A percentile compares a stretch with the other conserved stretches of the same genome.
Conservation (phyloP, 2,888 invertebrate species). For the Camptogramma bilineatum region DNA sequence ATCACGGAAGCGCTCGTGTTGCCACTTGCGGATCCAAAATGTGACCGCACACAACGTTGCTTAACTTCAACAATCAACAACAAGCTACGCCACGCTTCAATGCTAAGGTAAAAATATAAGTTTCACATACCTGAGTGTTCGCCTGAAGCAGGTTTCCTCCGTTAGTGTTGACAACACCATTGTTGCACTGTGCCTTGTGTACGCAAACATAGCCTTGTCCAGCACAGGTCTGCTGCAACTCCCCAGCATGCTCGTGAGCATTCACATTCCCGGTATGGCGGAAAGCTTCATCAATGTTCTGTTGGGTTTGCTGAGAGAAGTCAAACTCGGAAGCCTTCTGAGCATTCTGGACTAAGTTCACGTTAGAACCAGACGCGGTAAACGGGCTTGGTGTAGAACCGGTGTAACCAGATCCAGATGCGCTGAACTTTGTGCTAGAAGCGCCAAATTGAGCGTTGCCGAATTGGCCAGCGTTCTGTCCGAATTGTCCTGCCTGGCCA, state of each 20-base stretch:
- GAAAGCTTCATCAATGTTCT: slow-evolving; percentile 71
- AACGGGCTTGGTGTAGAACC: slow-evolving; percentile 76
- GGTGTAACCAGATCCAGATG: slow-evolving; percentile 57
- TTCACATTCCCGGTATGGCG: slow-evolving; percentile 67
- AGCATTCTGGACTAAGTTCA: slow-evolving; percentile 69
- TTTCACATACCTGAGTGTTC: slow-evolving; percentile 83
- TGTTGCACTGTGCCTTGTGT: slow-evolving; percentile 84
- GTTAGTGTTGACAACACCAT: slow-evolving; percentile 85
- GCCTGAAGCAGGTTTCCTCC: slow-evolving; percentile 79
- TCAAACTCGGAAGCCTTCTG: slow-evolving; percentile 68
- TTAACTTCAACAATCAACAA: too few relatives aligned
- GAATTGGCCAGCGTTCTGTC: slow-evolving; percentile 10
- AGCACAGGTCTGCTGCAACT: slow-evolving; percentile 82
- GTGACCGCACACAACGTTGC: too few relatives aligned
- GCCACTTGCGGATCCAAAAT: too few relatives aligned
- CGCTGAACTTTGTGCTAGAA: slow-evolving; percentile 54
- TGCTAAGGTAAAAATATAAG: neutral
- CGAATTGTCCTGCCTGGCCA: slow-evolving; percentile 4
- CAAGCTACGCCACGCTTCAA: too few relatives aligned
- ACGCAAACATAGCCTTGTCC: slow-evolving; percentile 87
- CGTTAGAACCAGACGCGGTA: slow-evolving; percentile 65
- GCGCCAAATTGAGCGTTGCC: slow-evolving; percentile 40
- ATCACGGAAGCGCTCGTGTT: too few relatives aligned
- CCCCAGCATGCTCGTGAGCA: slow-evolving; percentile 61
- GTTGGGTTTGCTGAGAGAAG: slow-evolving; percentile 67